Evolutionary conservation across 2,888 invertebrate species (phyloP), one percentile per base, ranked within the genome.

Genomic region (Lasiommata megera): DNA sequence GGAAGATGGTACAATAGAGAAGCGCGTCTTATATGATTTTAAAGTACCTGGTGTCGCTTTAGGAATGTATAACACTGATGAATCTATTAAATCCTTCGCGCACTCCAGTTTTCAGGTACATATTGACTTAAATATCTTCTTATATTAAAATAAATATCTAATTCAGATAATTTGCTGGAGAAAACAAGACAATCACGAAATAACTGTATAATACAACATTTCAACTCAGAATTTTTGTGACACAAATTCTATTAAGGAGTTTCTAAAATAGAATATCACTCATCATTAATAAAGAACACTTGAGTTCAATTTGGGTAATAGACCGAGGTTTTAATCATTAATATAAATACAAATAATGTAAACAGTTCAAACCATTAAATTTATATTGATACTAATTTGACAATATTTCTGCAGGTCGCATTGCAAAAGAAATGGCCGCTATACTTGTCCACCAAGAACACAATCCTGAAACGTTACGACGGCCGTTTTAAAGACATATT

Each of bases 401-500:
- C 14, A 9, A 14, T 31, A 11, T 17, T 31, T 29, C 16, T 16
- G 12, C 77, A 91, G 91, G 94, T 96, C 72, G 96, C 97, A 38
- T 79, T 97, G 58, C 92, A 92, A 79, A 97, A 96, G 88, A 94
- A 95, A 76, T 96, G 95, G 95, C 97, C 97, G 0, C 90, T 97
- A n/a, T 97, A 97, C 82, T 82, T 97, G 77, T 96, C 96, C 58
- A 97, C 97, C 5, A 97, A 97, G 87, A 97, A 97, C 81, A 97
- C 97, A 1, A 97, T 97, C 73, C 89, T 97, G 48, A 97, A 97
- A 84, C 92, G 92, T 65, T 97, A 97, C 76, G 97, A 97, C 79
- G 97, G 97, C 11, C 92, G 96, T 18, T 97, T 97, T 88, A 97
- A 97, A 89, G 97, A 97, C 77, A 96, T 97, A 68, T 97, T 97